Percentiles rank a stretch among this genome's conserved stretches.
Conservation (phyloP, 53 echinoderm and acorn worm species). For the Hippasteria phrygiana region DNA sequence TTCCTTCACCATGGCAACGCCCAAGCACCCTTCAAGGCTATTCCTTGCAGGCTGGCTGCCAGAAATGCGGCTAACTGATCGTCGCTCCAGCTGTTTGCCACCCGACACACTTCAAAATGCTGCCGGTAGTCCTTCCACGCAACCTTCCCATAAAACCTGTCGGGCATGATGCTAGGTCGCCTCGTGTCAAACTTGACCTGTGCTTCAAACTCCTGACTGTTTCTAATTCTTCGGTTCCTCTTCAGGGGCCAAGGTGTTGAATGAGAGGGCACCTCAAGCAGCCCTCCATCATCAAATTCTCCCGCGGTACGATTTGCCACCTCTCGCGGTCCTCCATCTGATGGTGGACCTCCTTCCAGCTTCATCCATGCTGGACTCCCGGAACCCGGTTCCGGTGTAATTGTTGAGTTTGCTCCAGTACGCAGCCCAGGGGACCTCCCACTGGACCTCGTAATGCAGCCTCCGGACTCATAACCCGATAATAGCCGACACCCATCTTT, state of each 20-base stretch:
- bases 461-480: not conserved
- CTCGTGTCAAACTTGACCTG: not conserved
- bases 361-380: too few relatives aligned
- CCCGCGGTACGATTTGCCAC: not conserved
- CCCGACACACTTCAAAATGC: slow-evolving; percentile 57
- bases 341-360: not conserved
- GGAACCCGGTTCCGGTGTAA: too few relatives aligned
- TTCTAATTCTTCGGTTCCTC: not conserved
- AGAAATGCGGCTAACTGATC: slow-evolving; percentile 35
- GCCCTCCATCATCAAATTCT: not conserved
- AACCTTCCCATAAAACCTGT: slow-evolving; percentile 50
- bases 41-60: slow-evolving; percentile 47
- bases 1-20: not conserved
- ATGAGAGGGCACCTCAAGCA: too few relatives aligned
- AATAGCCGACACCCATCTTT: not conserved
- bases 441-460: not conserved
- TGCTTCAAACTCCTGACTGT: slow-evolving; percentile 8
- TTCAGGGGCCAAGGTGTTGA: not conserved
- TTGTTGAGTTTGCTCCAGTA: too few relatives aligned
- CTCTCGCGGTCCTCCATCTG: not conserved
- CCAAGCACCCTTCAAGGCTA: slow-evolving; percentile 54
- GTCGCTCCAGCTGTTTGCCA: slow-evolving; percentile 52
- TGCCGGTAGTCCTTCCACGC: slow-evolving; percentile 54
- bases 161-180: slow-evolving; percentile 49
- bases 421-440: too few relatives aligned